Evolutionary conservation across 2,888 invertebrate genomes (phyloP), one percentile per base, ranked within the genome.

Genomic region (Drosophila colorata): DNA sequence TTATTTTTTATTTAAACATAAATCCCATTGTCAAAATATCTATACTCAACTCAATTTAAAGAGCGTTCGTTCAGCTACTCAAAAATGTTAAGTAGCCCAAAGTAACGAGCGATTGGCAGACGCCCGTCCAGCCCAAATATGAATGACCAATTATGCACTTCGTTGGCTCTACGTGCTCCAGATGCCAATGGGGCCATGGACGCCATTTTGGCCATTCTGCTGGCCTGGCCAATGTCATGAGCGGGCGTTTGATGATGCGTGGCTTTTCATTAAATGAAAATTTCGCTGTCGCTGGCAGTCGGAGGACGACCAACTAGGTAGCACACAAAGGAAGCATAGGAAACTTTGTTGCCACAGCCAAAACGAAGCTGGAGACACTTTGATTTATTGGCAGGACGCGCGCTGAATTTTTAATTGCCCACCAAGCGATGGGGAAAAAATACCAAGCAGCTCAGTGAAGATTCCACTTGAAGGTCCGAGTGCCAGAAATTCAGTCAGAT

Each of bases 121-220:
- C 25, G 52, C 40, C 37, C 13, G 25, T n/a, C 52, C 43, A 5
- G 16, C 25, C 49, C 69, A 86, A 86, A 88, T 84, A 84, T 84
- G 80, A 87, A 90, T 89, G 89, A 74, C 84, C 84, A 90, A 90
- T 90, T 90, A 90, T 87, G 86, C 90, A 89, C 74, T 90, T 84
- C 89, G 90, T 90, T 90, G 88, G 82, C 52, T 78, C 83, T 85
- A 86, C 86, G 83, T 86, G 83, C 74, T 67, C 49, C 51, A 83
- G 72, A 51, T 86, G 77, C 80, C 83, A 85, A 87, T 77, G 49
- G 69, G 64, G 28, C 35, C 44, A 31, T 48, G 66, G 48, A 56
- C 48, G 71, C 66, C 44, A 47, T 51, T 71, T 67, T 52, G 63
- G 38, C 59, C 59, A 46, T 56, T 43, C 9, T 18, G 49, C 14